Percentiles rank a stretch among this genome's conserved stretches.
Conservation (phyloP, 2,113 vertebrate species). For the Carassius carassius region DNA sequence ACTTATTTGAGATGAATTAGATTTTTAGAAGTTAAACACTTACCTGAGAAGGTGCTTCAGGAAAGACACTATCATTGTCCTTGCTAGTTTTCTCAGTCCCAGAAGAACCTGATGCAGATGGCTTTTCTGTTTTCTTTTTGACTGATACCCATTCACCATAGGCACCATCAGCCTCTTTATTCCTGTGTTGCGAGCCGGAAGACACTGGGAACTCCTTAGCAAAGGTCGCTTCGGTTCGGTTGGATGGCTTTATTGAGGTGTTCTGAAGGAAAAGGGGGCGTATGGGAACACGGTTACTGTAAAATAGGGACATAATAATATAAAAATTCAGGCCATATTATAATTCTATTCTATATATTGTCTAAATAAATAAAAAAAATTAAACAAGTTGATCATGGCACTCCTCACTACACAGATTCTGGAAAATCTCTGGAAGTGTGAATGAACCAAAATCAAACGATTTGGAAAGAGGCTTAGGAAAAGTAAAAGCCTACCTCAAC, state of each 20-base stretch:
- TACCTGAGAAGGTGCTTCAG: conserved; percentile 85
- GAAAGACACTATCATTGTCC: conserved; percentile 87
- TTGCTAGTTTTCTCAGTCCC: conserved; percentile 54
- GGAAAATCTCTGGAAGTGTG: too few species aligned
- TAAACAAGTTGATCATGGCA: too few species aligned
- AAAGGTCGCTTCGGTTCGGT: conserved; percentile 87
- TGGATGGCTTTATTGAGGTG: conserved; percentile 84
- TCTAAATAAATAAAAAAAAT: too few species aligned
- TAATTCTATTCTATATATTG: too few species aligned
- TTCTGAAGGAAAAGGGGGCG: conserved; percentile 72
- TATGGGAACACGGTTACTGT: neutral
- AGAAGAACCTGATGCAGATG: neutral
- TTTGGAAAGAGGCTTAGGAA: too few species aligned
- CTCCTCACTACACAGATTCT: too few species aligned
- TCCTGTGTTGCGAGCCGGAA: conserved; percentile 96
- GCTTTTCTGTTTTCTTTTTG: conserved; percentile 79
- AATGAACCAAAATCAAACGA: too few species aligned
- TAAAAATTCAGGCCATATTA: too few species aligned
- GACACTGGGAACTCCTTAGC: conserved; percentile 98
- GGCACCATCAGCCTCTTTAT: conserved; percentile 90
- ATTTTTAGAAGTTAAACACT: conserved; percentile 50
- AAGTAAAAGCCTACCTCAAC: too few species aligned
- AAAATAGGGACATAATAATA: neutral
- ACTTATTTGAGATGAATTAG: neutral
- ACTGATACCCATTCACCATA: conserved; percentile 97